Evolutionary conservation across 1,140 invertebrate species (phyloP).

Genomic region (Ditylenchus dipsaci): DNA sequence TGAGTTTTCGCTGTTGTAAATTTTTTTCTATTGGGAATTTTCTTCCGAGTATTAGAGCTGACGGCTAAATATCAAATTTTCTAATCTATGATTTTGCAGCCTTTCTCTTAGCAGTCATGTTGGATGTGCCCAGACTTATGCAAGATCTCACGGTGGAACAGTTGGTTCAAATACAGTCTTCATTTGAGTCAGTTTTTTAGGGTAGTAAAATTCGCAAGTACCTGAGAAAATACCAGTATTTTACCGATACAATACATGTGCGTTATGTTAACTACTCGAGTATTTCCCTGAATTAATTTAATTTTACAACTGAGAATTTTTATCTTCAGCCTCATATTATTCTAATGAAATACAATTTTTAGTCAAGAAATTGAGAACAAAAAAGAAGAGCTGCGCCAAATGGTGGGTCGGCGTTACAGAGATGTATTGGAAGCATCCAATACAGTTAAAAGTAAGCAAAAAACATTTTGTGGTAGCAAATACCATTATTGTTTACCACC

Average conservation of each 20-base stretch:
- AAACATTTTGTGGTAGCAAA: too few species aligned
- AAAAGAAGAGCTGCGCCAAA: constrained; percentile 59
- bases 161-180: constrained; percentile 44
- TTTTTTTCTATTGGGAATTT: too few species aligned
- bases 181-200: constrained; percentile 8
- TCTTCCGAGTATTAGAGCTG: too few species aligned
- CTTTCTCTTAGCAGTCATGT: constrained; percentile 14
- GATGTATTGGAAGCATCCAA: constrained; percentile 59
- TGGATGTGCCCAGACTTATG: constrained; percentile 54
- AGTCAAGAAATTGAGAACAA: constrained; percentile 60
- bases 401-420: constrained; percentile 59
- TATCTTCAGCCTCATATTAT: neutral
- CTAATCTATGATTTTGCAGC: too few species aligned
- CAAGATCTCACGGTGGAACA: constrained; percentile 54
- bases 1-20: too few species aligned
- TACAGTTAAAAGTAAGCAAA: constrained; percentile 38
- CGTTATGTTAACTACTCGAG: too few species aligned
- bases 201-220: neutral
- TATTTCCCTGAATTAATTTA: too few species aligned
- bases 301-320: constrained; percentile 8
- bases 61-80: too few species aligned
- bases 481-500: too few species aligned
- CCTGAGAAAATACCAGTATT: too few species aligned
- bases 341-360: neutral
- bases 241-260: too few species aligned